A percentile compares a stretch with the other conserved stretches of the same genome.
These are phyloP conservation scores for Drosophila macrothrix DNA, from an alignment of 2,888 invertebrate genomes.

Conservation along the genomic window DNA sequence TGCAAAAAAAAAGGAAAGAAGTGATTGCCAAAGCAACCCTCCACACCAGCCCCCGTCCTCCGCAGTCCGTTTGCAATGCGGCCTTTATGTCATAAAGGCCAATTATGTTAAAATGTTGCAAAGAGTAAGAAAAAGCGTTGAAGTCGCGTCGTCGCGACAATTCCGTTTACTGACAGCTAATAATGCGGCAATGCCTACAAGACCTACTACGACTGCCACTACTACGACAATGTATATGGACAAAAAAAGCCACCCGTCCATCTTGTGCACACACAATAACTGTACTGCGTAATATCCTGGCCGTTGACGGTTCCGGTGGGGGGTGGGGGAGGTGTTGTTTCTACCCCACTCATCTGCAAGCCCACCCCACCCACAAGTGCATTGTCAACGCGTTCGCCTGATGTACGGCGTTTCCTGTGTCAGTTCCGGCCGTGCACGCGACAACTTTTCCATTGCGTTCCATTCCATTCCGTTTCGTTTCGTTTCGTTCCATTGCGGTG, in stretches of 20 bases:
- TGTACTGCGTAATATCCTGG: constrained; percentile 56
- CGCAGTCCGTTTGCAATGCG: constrained; percentile 22
- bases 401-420: constrained; percentile 81
- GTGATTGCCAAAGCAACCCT: constrained; percentile 61
- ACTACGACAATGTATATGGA: not conserved
- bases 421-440: constrained; percentile 83
- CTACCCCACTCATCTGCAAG: constrained; percentile 9
- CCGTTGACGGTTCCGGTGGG: constrained; percentile 13
- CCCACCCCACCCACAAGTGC: constrained; percentile 46
- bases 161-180: constrained; percentile 81
- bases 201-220: not conserved
- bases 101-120: constrained; percentile 80
- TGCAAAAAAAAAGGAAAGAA: constrained; percentile 52
- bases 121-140: constrained; percentile 57
- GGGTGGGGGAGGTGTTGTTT: not conserved
- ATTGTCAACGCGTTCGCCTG: constrained; percentile 81
- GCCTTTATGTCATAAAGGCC: constrained; percentile 77
- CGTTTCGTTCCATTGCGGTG: constrained; percentile 35
- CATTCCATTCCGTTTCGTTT: constrained; percentile 11
- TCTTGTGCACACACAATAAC: constrained; percentile 20
- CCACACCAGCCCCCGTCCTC: not conserved
- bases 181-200: constrained; percentile 72
- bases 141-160: constrained; percentile 71
- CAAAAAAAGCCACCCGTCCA: not conserved
- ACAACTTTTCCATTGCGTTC: constrained; percentile 66